Evolutionary conservation across 2,888 invertebrate genomes (phyloP), one percentile per base, ranked within the genome.

Genomic region (Napeogenes inachia): DNA sequence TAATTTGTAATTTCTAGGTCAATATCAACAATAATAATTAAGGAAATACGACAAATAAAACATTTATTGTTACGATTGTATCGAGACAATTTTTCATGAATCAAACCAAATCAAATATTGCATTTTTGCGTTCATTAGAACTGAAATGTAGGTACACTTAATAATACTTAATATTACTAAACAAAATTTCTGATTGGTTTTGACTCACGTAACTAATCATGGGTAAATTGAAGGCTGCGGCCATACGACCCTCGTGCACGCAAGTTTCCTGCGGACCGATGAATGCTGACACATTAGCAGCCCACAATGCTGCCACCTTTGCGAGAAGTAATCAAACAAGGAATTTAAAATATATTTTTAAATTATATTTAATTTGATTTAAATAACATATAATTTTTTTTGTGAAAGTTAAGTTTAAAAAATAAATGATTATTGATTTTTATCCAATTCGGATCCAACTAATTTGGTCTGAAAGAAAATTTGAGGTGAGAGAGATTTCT

Each of bases 131-230:
- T 38, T 38, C 21, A 21, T 21, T 21, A 21, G 21, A 21, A 21
- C 21, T 21, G 1, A 21, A 21, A 21, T 21, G 21, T 21, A 21
- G n/a, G n/a, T n/a, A n/a, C 0, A 21, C 21, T 21, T 21, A 21
- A 21, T 21, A 21, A 21, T 21, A 21, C 21, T 21, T 21, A 21
- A 21, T 21, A 21, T 21, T 21, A 21, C 21, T 21, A 21, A 21
- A 21, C 21, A 21, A 21, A 45, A 10, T 30, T 32, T 12, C 8
- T 45, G 30, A 21, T 21, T 35, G 32, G 30, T 33, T 21, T 21
- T 21, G 73, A 94, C 97, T 95, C 88, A 98, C 98, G 81, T 98
- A 98, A 70, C 98, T 98, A 78, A 98, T 95, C 98, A 98, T 98
- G 4, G 98, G 97, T 57, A 98, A 89, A 84, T 98, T 97, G 87